Evolutionary conservation across 2,113 vertebrate genomes (phyloP).

Genomic region (Tonatia bakeri): DNA sequence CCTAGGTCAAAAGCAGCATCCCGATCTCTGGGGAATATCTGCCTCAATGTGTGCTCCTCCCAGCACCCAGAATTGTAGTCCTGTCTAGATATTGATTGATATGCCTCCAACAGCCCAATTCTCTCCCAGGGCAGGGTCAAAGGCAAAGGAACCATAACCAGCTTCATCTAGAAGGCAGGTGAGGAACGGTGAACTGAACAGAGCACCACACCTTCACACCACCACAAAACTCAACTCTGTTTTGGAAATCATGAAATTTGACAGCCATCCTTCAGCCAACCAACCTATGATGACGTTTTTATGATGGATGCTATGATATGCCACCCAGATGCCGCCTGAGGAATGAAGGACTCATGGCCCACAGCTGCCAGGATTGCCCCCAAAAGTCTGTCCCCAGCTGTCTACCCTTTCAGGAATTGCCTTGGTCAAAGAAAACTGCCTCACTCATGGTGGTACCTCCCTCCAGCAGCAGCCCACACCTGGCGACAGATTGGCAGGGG

Average conservation of each 20-base stretch:
- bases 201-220: background rate
- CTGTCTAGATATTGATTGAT: background rate
- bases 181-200: background rate
- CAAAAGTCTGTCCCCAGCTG: background rate
- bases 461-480: background rate
- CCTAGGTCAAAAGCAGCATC: background rate
- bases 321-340: background rate
- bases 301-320: background rate
- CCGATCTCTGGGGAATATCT: background rate
- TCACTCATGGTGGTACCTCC: background rate
- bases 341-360: background rate
- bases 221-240: background rate
- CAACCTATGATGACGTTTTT: background rate
- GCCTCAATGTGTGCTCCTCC: background rate
- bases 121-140: background rate
- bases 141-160: background rate
- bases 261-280: background rate
- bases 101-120: background rate
- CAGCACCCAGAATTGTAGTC: no score
- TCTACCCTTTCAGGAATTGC: background rate
- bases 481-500: rapidly evolving
- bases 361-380: background rate
- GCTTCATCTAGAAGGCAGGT: background rate
- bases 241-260: background rate
- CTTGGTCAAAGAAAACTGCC: background rate